These are phyloP conservation scores for Sciurus niger DNA, from an alignment of 2,113 vertebrate genomes.

Conservation along the genomic window DNA sequence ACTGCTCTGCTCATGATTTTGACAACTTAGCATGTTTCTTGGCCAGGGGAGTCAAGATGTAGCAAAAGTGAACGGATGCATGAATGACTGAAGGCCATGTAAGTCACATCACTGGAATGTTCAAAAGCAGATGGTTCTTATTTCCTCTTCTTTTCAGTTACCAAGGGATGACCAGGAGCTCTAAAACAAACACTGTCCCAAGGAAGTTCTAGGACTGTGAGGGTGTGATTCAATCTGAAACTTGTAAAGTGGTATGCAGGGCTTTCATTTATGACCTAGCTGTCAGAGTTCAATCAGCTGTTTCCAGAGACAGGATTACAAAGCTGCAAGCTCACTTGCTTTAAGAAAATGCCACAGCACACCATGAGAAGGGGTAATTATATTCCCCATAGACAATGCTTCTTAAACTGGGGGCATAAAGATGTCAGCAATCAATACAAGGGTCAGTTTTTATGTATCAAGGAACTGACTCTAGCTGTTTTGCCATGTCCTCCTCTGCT, in stretches of 20 bases:
- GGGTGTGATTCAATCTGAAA: background rate
- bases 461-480: slow-evolving; percentile 59
- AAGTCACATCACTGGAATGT: background rate
- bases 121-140: background rate
- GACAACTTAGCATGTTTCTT: background rate
- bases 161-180: background rate
- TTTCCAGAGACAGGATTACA: slow-evolving; percentile 52
- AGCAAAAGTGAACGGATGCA: background rate
- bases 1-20: background rate
- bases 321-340: background rate
- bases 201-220: background rate
- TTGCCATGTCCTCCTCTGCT: background rate
- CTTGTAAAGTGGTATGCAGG: background rate
- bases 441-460: slow-evolving; percentile 21
- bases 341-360: background rate
- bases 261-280: background rate
- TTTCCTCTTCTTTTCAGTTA: slow-evolving; percentile 15
- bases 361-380: background rate
- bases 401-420: slow-evolving; percentile 28
- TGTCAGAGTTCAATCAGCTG: background rate
- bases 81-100: background rate
- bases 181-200: background rate
- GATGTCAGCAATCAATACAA: background rate
- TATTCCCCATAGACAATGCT: background rate
- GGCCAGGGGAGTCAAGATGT: background rate